Conservation (phyloP, 2,888 invertebrate species). For the Acleris sparsana region DNA sequence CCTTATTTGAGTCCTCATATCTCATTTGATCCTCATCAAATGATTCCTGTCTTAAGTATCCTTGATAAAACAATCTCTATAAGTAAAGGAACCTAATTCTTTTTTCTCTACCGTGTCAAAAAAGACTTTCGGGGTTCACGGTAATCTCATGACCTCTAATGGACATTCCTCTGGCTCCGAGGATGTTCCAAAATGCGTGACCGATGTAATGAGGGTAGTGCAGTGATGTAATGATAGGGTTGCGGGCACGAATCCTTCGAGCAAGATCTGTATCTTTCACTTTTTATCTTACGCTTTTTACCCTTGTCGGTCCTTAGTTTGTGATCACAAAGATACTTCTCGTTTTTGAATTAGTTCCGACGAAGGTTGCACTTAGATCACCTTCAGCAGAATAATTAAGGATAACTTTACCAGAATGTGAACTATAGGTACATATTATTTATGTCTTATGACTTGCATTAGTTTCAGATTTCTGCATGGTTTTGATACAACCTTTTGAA, state of each 20-base stretch:
- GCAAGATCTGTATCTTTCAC: constrained; percentile 17
- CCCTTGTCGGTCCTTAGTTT: background rate
- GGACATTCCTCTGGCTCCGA: constrained; percentile 51
- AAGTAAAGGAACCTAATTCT: too few species aligned
- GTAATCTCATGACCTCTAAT: constrained; percentile 44
- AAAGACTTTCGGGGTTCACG: constrained; percentile 15
- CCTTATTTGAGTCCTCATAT: too few species aligned
- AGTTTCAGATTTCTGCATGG: too few species aligned
- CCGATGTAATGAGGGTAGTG: constrained; percentile 40
- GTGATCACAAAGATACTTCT: background rate
- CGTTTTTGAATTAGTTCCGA: background rate
- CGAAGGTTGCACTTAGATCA: background rate
- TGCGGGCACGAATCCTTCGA: constrained; percentile 15
- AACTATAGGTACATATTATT: too few species aligned
- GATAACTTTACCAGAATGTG: background rate
- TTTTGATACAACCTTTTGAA: too few species aligned
- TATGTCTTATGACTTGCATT: too few species aligned
- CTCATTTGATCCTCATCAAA: too few species aligned
- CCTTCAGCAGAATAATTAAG: background rate
- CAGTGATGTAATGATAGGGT: constrained; percentile 35
- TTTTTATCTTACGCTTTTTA: constrained; percentile 8
- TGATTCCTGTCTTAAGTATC: too few species aligned
- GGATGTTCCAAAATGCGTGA: constrained; percentile 42
- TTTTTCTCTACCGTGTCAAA: background rate
- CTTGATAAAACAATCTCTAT: too few species aligned